Conservation (phyloP, 2,888 invertebrate genomes). For the Netelia melanura region DNA sequence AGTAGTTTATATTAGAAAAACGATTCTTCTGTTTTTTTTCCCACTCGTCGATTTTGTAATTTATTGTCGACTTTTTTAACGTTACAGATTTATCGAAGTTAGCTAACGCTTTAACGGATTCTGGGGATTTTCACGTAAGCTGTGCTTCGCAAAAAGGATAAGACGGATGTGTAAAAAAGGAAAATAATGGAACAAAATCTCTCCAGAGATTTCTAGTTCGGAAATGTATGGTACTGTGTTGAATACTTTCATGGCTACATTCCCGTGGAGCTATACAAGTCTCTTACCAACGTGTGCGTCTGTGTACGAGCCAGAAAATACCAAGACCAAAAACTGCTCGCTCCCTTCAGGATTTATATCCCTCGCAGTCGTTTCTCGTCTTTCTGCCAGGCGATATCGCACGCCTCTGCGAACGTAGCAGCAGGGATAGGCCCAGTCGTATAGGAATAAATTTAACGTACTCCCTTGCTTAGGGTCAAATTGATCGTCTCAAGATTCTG, state of each 20-base stretch:
- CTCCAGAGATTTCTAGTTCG: slow-evolving; percentile 4
- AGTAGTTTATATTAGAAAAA: too few relatives aligned
- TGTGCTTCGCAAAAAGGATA: background rate
- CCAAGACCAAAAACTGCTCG: slow-evolving; percentile 52
- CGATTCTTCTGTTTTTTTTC: too few relatives aligned
- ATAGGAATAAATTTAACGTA: slow-evolving; percentile 50
- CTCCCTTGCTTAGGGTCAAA: slow-evolving; percentile 46
- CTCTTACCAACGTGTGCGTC: background rate
- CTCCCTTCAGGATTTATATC: slow-evolving; percentile 62
- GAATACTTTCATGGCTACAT: background rate
- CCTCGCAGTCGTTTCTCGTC: slow-evolving; percentile 61
- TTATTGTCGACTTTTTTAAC: background rate
- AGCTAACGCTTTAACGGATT: background rate
- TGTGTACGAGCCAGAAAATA: slow-evolving; percentile 36
- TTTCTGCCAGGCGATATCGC: slow-evolving; percentile 57
- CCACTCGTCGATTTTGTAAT: background rate
- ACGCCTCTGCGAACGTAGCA: slow-evolving; percentile 26
- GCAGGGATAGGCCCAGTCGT: slow-evolving; percentile 20
- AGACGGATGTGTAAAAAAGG: slow-evolving; percentile 5
- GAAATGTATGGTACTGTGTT: background rate
- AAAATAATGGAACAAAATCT: slow-evolving; percentile 1
- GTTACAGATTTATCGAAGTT: background rate
- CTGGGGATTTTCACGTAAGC: slow-evolving; percentile 1
- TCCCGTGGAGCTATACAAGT: too few relatives aligned
- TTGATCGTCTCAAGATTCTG: slow-evolving; percentile 68